phyloP scores from a whole-genome alignment of 1,140 invertebrate species.

The Bombus confusus region DNA sequence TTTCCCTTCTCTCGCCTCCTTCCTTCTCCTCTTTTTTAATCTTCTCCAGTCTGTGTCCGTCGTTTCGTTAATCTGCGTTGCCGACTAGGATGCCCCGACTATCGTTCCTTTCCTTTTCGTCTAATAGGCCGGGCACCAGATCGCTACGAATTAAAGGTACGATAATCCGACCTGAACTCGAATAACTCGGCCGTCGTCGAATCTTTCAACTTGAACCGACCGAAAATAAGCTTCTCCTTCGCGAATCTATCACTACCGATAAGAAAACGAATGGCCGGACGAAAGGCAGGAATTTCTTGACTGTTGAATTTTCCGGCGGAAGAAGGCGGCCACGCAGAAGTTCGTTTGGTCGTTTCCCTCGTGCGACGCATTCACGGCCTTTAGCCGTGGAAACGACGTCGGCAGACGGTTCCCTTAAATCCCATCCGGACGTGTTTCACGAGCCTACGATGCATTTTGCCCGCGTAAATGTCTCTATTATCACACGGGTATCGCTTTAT shows the following conservation, averaged over 20 bases:
- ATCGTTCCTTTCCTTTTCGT: constrained; percentile 47
- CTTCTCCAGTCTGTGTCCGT: constrained; percentile 8
- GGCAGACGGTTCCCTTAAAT: constrained; percentile 23
- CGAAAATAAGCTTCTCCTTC: not conserved
- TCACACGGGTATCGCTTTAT: constrained; percentile 37
- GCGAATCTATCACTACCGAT: not conserved
- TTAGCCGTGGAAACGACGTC: constrained; percentile 13
- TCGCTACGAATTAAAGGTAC: constrained; percentile 44
- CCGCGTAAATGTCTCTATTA: constrained; percentile 37
- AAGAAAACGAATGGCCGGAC: not conserved
- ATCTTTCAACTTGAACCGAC: not conserved
- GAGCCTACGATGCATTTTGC: constrained; percentile 38
- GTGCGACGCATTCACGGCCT: not conserved
- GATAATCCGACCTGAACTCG: constrained; percentile 37
- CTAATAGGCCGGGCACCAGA: constrained; percentile 17
- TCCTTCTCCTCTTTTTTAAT: constrained; percentile 29
- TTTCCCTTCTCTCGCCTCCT: not conserved
- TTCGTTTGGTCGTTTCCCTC: not conserved
- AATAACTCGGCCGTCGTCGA: not conserved
- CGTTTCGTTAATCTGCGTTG: constrained; percentile 6
- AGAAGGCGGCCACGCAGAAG: not conserved
- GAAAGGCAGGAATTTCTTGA: not conserved
- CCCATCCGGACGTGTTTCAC: constrained; percentile 21
- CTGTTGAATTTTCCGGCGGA: not conserved
- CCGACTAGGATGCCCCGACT: constrained; percentile 6